Evolutionary conservation across 2,888 invertebrate species (phyloP).

Genomic region (Noctua janthe): DNA sequence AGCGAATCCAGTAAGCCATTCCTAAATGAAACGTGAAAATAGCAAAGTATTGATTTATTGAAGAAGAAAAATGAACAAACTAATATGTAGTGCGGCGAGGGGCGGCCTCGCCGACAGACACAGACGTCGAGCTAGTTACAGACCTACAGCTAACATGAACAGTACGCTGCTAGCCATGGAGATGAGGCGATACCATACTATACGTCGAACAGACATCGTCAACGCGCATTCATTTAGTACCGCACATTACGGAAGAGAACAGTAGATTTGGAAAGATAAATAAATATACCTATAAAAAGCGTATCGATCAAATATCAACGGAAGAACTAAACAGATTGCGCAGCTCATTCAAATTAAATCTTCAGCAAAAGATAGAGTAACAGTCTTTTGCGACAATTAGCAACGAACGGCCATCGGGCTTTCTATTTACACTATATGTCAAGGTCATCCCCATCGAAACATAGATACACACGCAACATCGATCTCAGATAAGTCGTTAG

Average conservation of each 20-base stretch:
- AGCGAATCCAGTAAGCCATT: constrained; percentile 89
- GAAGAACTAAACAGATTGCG: constrained; percentile 90
- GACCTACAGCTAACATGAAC: constrained; percentile 88
- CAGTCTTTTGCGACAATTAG: constrained; percentile 90
- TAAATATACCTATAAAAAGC: constrained; percentile 90
- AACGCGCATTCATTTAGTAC: constrained; percentile 89
- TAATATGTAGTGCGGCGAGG: constrained; percentile 86
- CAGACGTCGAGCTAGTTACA: constrained; percentile 88
- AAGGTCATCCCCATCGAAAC: constrained; percentile 90
- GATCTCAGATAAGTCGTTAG: constrained; percentile 89
- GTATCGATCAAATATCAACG: constrained; percentile 87
- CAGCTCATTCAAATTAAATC: constrained; percentile 90
- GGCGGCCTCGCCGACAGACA: constrained; percentile 85
- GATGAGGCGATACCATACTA: constrained; percentile 89
- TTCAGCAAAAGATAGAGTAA: constrained; percentile 90
- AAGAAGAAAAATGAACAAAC: constrained; percentile 87
- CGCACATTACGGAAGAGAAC: constrained; percentile 88
- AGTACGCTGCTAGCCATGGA: constrained; percentile 89
- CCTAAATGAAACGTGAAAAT: constrained; percentile 88
- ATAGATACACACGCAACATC: constrained; percentile 91
- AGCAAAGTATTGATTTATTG: constrained; percentile 85
- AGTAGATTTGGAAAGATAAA: constrained; percentile 89
- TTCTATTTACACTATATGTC: constrained; percentile 89
- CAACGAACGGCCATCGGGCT: constrained; percentile 91
- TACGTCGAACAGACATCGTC: constrained; percentile 87